Evolutionary conservation across 2,888 invertebrate species (phyloP), one percentile per base, ranked within the genome.

Genomic region (Panzeria rudis): DNA sequence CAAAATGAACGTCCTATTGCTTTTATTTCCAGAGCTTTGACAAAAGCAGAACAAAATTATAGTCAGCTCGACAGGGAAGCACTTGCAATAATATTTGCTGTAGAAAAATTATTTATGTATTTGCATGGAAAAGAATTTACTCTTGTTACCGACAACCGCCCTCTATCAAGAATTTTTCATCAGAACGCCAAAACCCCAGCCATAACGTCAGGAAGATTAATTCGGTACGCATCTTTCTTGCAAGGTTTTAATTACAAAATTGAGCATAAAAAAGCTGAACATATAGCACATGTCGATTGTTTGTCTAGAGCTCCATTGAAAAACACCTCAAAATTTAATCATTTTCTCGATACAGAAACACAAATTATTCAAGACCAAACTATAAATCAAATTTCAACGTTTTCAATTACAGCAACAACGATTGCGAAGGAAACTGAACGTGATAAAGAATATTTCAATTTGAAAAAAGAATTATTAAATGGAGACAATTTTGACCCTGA

Each of bases 241-340:
- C 73, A 79, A 23, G 76, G 78, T 5, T 84, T 78, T 17, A 78
- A 82, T 44, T 82, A 85, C 50, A 75, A 75, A 66, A 77, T 86
- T 17, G 7, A 17, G 17, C 47, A 17, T 17, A 47, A 17, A 47
- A n/a, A 47, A 17, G 7, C 47, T 11, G 47, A 47, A 47, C n/a
- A 47, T 11, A 7, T 17, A 47, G 11, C 47, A 17, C 47, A 47
- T 17, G 47, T 23, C 54, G 85, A 87, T 76, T 86, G 83, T 66
- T 66, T 87, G 7, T 86, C 84, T 2, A 86, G 83, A n/a, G 85
- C 85, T 5, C 75, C 76, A 4, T 1, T 82, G 5, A 71, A 23
- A 23, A 13, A 29, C 0, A 56, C 38, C 3, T n/a, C 32, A 13
- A 59, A 69, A 8, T 25, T 17, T 54, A 59, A 56, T 52, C 29